phyloP scores from a whole-genome alignment of 1,140 invertebrate genomes.

The Harpegnathos saltator region DNA sequence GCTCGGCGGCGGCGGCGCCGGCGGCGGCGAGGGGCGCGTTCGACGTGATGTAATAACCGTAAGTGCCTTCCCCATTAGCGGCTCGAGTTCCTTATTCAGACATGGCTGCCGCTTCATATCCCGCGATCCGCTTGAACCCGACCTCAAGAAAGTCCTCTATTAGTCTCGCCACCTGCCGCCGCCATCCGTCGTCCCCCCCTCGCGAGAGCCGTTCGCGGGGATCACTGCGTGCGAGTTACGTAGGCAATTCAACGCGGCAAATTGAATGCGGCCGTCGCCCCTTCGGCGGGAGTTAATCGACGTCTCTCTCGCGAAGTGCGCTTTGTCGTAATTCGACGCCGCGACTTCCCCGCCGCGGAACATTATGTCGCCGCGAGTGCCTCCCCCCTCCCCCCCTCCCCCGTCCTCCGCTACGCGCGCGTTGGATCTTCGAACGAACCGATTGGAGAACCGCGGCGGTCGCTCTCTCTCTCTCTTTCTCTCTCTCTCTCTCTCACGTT shows the following conservation, averaged over 20 bases:
- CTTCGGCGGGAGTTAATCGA: constrained; percentile 66
- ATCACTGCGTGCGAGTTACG: constrained; percentile 68
- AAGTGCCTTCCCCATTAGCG: constrained; percentile 69
- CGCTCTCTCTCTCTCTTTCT: too few species aligned
- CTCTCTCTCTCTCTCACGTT: too few species aligned
- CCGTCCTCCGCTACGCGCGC: background rate
- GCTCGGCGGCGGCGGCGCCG: background rate
- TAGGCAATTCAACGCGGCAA: constrained; percentile 48
- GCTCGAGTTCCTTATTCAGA: constrained; percentile 67
- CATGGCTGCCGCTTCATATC: constrained; percentile 67
- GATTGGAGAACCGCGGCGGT: too few species aligned
- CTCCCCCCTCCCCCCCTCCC: background rate
- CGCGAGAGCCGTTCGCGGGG: constrained; percentile 26
- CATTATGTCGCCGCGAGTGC: constrained; percentile 22
- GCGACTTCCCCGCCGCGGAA: constrained; percentile 34
- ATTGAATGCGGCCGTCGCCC: constrained; percentile 65
- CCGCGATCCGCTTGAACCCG: constrained; percentile 61
- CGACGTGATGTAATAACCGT: constrained; percentile 68
- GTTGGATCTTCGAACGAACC: too few species aligned
- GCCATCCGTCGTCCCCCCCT: constrained; percentile 50
- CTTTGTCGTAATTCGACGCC: constrained; percentile 38
- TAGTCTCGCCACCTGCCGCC: constrained; percentile 72
- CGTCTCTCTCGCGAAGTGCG: constrained; percentile 57
- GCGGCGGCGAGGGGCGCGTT: constrained; percentile 43
- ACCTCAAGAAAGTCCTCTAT: constrained; percentile 73